phyloP scores from a whole-genome alignment of 2,888 invertebrate species.

The Teinopalpus imperialis region DNA sequence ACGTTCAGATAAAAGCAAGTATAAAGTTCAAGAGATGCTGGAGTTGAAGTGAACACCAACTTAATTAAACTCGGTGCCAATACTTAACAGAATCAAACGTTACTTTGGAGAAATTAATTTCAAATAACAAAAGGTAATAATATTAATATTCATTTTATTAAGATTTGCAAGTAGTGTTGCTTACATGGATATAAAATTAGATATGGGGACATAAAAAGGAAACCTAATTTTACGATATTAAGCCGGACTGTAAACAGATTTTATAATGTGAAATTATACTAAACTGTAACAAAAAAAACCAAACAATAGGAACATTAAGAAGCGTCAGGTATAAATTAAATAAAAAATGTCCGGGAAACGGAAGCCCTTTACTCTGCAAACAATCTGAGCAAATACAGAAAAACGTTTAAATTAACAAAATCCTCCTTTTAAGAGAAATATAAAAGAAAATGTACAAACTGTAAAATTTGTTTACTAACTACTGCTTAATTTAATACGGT shows the following conservation, averaged over 20 bases:
- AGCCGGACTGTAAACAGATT: too few relatives aligned
- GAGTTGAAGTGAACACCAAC: constrained; percentile 23
- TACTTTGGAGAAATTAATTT: constrained; percentile 19
- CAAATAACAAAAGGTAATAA: constrained; percentile 17
- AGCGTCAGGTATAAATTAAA: constrained; percentile 13
- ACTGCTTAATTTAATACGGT: too few relatives aligned
- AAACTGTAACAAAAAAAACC: constrained; percentile 12
- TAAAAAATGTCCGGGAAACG: constrained; percentile 11
- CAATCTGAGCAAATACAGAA: constrained; percentile 13
- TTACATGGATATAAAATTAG: too few relatives aligned
- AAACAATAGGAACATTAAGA: constrained; percentile 6
- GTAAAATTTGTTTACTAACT: too few relatives aligned
- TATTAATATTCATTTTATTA: constrained; percentile 2
- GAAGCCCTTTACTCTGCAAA: constrained; percentile 10
- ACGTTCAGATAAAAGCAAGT: constrained; percentile 6
- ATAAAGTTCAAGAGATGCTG: constrained; percentile 17
- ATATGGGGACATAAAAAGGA: too few relatives aligned
- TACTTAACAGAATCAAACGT: constrained; percentile 22
- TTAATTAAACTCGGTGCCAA: constrained; percentile 25
- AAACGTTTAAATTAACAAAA: constrained; percentile 15
- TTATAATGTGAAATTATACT: constrained; percentile 1
- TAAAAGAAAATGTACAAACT: constrained; percentile 11
- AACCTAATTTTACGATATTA: too few relatives aligned
- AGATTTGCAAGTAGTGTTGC: too few relatives aligned
- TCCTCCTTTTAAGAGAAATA: constrained; percentile 7